Percentiles rank a stretch among this genome's conserved stretches.
Evolutionary conservation across 2,113 vertebrate genomes (phyloP).

Genomic region (human): GRCh38 chr20:48130501-48131000

Average conservation of each 20-base stretch:
- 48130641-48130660: background rate
- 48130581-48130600: background rate
- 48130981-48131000: background rate
- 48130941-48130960: rapidly evolving
- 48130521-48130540: background rate
- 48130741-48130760: no score
- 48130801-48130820: no score
- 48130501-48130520: background rate
- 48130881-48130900: background rate
- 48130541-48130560: background rate
- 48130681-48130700: background rate
- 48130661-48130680: background rate
- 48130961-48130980: background rate
- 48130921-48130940: background rate
- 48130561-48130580: rapidly evolving
- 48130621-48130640: background rate
- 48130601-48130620: background rate
- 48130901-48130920: background rate
- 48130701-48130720: no score
- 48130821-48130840: no score
- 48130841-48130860: no score
- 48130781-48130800: no score
- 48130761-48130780: no score
- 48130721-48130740: no score
- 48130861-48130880: background rate